Percentiles rank a stretch among this genome's conserved stretches.
Evolutionary conservation across 2,113 vertebrate genomes (phyloP).

Genomic region (Pluvialis apricaria): DNA sequence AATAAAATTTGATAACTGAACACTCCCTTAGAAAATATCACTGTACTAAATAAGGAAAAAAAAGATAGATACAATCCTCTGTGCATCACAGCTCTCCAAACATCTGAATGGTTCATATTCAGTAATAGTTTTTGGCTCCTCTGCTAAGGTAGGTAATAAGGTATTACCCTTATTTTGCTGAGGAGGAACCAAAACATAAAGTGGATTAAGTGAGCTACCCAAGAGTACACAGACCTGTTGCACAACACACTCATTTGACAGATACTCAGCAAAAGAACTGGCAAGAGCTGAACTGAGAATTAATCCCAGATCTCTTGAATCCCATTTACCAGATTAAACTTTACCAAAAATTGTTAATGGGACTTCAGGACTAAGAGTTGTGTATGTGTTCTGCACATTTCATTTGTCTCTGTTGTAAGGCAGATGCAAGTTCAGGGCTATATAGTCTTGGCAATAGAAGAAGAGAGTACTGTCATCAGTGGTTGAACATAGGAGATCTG

Average conservation of each 20-base stretch:
- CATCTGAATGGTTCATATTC: not conserved
- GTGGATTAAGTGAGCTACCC: not conserved
- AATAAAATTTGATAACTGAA: constrained; percentile 8
- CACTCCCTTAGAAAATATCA: not conserved
- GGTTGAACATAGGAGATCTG: not conserved
- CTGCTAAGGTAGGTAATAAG: not conserved
- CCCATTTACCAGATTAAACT: not conserved
- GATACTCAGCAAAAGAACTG: not conserved
- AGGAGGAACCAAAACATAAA: not conserved
- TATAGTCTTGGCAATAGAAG: not conserved
- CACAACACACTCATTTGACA: not conserved
- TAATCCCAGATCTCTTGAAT: not conserved
- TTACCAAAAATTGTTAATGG: not conserved
- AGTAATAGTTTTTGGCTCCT: not conserved
- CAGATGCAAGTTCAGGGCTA: not conserved
- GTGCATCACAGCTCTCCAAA: not conserved
- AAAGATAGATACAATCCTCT: not conserved
- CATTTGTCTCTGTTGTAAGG: not conserved
- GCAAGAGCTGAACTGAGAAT: not conserved
- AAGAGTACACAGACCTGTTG: not conserved
- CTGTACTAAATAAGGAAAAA: not conserved
- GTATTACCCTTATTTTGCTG: not conserved
- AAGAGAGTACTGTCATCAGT: not conserved
- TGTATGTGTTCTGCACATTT: not conserved
- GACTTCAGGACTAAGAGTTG: too few species aligned